Percentiles rank a stretch among this genome's conserved stretches.
Conservation (phyloP, 2,888 invertebrate species). For the Acrobasis suavella region DNA sequence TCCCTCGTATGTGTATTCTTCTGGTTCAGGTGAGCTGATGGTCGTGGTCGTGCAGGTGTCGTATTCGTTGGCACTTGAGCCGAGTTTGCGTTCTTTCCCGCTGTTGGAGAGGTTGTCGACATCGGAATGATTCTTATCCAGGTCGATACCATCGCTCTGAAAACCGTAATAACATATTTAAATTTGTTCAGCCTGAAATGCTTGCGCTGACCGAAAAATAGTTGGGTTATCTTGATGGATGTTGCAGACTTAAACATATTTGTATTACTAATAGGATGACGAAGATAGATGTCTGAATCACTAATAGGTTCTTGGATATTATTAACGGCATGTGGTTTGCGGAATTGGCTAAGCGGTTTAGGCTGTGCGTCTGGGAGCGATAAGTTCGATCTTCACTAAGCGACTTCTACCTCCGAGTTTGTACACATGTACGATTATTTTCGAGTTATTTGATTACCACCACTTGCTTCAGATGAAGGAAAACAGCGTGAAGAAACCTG, state of each 20-base stretch:
- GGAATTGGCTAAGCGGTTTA: not conserved
- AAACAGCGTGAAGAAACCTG: too few species aligned
- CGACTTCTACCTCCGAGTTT: too few species aligned
- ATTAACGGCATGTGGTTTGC: not conserved
- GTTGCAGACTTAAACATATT: not conserved
- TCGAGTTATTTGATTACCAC: too few species aligned
- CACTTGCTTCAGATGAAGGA: too few species aligned
- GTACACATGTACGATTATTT: too few species aligned
- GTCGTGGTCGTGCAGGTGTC: slow-evolving; percentile 87
- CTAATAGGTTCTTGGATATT: not conserved
- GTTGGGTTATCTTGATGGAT: slow-evolving; percentile 22
- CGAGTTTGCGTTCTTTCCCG: slow-evolving; percentile 73
- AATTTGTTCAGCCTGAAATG: slow-evolving; percentile 4
- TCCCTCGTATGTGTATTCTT: slow-evolving; percentile 93
- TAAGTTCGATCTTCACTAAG: too few species aligned
- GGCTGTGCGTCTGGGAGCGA: too few species aligned
- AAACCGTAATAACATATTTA: slow-evolving; percentile 39
- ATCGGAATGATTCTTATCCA: slow-evolving; percentile 79
- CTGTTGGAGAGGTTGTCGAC: slow-evolving; percentile 76
- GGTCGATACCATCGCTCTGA: slow-evolving; percentile 84
- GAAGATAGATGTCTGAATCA: not conserved
- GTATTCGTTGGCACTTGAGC: slow-evolving; percentile 83
- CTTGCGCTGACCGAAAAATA: not conserved
- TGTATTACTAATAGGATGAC: slow-evolving; percentile 1
- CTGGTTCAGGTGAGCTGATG: slow-evolving; percentile 86